Base-by-base conservation (phyloP, 2,797 vertebrate species). In the Neomorphus geoffroyi region DNA sequence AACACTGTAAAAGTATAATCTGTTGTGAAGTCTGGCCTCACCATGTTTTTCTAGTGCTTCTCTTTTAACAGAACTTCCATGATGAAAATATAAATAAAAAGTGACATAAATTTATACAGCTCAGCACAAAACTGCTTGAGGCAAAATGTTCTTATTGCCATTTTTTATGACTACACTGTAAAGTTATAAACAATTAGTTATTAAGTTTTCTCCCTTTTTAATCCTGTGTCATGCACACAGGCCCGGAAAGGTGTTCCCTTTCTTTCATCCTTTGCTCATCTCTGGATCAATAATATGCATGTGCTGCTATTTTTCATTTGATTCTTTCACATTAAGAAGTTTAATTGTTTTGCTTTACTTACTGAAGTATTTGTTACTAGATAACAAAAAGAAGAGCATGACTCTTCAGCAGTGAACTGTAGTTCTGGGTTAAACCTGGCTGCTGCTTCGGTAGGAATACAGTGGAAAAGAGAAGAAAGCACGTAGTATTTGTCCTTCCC, bases 71-170 rank as follows among this genome's bases (percentile, higher is more conserved):
- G 73, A 69, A 79, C 46, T 93, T 97, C 79, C 28, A 37, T 89
- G 90, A 88, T 66, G 57, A 96, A 96, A 94, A 94, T 93, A 93
- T 94, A 97, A 98, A 97, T 95, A 96, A 96, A 95, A 97, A 88
- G 90, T 97, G 92, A 93, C 92, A 95, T 96, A 96, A 97, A 97
- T 92, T 97, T 87, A 95, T 88, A 96, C 53, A 96, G 61, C 94
- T 94, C 56, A 69, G 84, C 94, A 93, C 90, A 97, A 96, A 96
- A 93, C 80, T 89, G 67, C 92, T 91, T 91, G 89, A 97, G 86
- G 86, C 79, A 97, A 97, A 96, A 83, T 56, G 61, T 96, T 95
- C 96, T 97, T 96, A 91, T 67, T 94, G 92, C 62, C n/a, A 72
- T 92, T 96, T 97, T 48, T 96, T 96, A 94, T 94, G 93, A 87